These are phyloP conservation scores for Eudyptes chrysolophus DNA, from an alignment of 2,113 vertebrate genomes.

Conservation along the genomic window DNA sequence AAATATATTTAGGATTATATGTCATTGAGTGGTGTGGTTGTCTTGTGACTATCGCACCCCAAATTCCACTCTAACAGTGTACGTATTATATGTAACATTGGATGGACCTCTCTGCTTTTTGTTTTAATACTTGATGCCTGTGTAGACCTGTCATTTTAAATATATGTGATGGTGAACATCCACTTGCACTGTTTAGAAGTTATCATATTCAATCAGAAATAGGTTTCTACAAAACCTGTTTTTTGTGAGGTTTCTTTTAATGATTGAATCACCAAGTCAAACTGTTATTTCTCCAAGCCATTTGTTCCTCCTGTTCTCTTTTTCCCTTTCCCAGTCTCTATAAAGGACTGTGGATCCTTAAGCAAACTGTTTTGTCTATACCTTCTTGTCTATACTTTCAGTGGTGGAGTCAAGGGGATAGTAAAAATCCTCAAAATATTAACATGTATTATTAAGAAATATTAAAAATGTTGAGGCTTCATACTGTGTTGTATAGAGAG, in stretches of 20 bases:
- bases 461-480: background rate
- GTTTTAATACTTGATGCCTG: background rate
- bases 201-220: background rate
- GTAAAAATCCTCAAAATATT: background rate
- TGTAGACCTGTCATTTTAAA: background rate
- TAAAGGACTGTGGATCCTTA: background rate
- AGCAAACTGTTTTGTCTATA: background rate
- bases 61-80: background rate
- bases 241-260: background rate
- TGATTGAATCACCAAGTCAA: background rate
- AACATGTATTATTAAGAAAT: background rate
- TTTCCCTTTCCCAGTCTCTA: background rate
- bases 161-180: background rate
- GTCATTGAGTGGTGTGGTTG: background rate
- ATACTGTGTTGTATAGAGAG: background rate
- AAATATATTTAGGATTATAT: background rate
- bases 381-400: background rate
- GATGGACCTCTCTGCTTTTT: background rate
- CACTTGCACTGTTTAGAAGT: background rate
- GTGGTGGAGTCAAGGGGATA: background rate
- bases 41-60: background rate
- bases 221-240: background rate
- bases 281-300: background rate
- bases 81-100: background rate
- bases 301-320: background rate